Conservation (phyloP, 2,888 invertebrate species). For the Phoenoteleia sp. region DNA sequence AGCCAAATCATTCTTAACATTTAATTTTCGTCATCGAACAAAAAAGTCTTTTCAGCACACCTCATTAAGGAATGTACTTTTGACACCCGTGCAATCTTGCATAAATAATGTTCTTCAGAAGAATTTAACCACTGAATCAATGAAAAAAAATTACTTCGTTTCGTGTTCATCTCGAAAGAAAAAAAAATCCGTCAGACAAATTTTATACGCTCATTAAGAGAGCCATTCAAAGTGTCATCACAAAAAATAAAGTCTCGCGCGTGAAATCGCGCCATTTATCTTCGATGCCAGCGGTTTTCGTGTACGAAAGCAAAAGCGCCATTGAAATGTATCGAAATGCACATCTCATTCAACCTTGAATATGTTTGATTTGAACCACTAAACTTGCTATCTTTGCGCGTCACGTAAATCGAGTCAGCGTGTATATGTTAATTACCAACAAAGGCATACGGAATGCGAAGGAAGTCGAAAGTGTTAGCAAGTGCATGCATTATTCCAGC, state of each 20-base stretch:
- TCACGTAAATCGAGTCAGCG: constrained; percentile 64
- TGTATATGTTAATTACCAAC: constrained; percentile 64
- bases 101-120: constrained; percentile 23
- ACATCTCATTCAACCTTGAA: constrained; percentile 56
- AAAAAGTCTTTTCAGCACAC: background rate
- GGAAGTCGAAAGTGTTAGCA: constrained; percentile 68
- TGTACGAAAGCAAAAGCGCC: constrained; percentile 35
- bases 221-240: constrained; percentile 13
- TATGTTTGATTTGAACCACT: constrained; percentile 43
- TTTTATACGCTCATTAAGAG: constrained; percentile 45
- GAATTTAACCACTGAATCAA: constrained; percentile 19
- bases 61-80: constrained; percentile 26
- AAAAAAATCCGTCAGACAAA: constrained; percentile 27
- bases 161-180: constrained; percentile 6
- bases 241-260: constrained; percentile 24
- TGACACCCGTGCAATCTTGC: constrained; percentile 26
- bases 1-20: background rate
- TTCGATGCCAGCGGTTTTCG: constrained; percentile 2
- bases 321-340: constrained; percentile 42
- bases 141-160: background rate
- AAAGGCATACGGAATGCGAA: constrained; percentile 52
- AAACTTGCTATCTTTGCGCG: constrained; percentile 44
- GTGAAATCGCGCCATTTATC: constrained; percentile 35
- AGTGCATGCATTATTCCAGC: constrained; percentile 60
- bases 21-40: background rate